Evolutionary conservation across 2,888 invertebrate genomes (phyloP), one percentile per base, ranked within the genome.

Genomic region (Scotopteryx bipunctaria): DNA sequence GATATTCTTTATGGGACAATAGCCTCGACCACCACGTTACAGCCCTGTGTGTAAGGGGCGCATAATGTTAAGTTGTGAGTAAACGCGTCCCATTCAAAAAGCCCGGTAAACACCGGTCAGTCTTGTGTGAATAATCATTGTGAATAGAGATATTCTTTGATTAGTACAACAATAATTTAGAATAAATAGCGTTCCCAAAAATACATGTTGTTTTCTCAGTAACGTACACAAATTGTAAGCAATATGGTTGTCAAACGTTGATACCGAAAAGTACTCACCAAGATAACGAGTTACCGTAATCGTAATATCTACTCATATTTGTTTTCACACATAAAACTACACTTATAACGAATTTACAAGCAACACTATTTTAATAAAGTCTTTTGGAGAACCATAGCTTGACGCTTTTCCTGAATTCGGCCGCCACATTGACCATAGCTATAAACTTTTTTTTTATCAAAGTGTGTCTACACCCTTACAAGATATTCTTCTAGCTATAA

Each of bases 281-380:
- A 84, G 91, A 88, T 83, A 91, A 83, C 71, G 84, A 86, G 81
- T 84, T 91, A 80, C 84, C 78, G 81, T 86, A 91, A 83, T 91
- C 91, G 85, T 86, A 91, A 85, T 91, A 91, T 82, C 91, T 86
- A 81, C 86, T 91, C 91, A 91, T 91, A 81, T 80, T 86, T 79
- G 76, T 64, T 78, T 73, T 74, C 76, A 73, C 70, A 76, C 74
- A 74, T 55, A 71, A 73, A 76, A 66, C 65, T 73, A 67, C 74
- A 78, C 74, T 75, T 82, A 70, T 78, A 47, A 69, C 66, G 71
- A 73, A 66, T 69, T 72, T 68, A 61, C 71, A 73, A 61, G 63
- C 64, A 29, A 63, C 71, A 77, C 61, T 69, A 76, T 81, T 82
- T n/a, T 74, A 79, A 67, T 67, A 80, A 69, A 63, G 76, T 80